Evolutionary conservation across 2,888 invertebrate genomes (phyloP).

Genomic region (Sinohyriopsis cumingii): DNA sequence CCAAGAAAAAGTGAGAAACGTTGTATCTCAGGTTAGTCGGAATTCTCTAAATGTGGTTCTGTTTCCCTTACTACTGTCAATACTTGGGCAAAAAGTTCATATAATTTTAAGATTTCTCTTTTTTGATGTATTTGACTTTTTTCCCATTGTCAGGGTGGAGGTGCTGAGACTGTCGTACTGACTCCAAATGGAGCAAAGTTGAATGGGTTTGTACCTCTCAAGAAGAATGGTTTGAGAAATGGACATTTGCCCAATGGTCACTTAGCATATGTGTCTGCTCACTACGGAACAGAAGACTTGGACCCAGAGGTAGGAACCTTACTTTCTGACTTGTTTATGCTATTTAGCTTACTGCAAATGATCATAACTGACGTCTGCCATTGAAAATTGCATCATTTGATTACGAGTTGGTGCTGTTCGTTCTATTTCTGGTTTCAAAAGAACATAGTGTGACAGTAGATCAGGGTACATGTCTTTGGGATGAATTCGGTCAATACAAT

Average conservation of each 20-base stretch:
- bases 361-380: background rate
- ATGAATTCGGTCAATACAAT: no score
- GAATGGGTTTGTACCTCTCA: slow-evolving; percentile 53
- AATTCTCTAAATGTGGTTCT: no score
- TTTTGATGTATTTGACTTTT: background rate
- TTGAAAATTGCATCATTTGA: background rate
- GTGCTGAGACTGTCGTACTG: slow-evolving; percentile 56
- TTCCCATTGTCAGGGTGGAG: slow-evolving; percentile 50
- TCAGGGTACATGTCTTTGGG: background rate
- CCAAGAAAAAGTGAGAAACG: no score
- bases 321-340: background rate
- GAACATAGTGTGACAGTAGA: background rate
- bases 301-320: slow-evolving; percentile 29
- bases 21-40: no score
- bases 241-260: slow-evolving; percentile 55
- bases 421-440: no score
- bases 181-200: slow-evolving; percentile 57
- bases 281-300: slow-evolving; percentile 20
- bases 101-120: no score
- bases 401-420: no score
- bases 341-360: background rate
- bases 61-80: no score
- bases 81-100: no score
- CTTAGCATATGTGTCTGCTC: slow-evolving; percentile 24
- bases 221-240: slow-evolving; percentile 48